phyloP scores from a whole-genome alignment of 2,113 vertebrate species.

The Barbus barbus region DNA sequence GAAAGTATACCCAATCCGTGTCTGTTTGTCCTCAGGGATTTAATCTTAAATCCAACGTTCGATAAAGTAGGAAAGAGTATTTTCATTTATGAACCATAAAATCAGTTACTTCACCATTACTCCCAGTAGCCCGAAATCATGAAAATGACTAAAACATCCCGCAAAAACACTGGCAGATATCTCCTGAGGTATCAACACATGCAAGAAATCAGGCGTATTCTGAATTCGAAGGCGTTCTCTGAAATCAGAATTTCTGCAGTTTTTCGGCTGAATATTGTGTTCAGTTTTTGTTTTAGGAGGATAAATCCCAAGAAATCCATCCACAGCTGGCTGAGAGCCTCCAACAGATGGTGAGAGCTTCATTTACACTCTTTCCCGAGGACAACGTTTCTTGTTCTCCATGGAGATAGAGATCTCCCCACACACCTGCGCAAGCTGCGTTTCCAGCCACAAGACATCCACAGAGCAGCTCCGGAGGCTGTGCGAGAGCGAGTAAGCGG shows the following conservation, averaged over 20 bases:
- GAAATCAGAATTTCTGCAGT: conserved; percentile 3
- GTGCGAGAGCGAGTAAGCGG: conserved; percentile 41
- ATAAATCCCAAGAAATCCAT: background rate
- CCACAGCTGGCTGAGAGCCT: conserved; percentile 20
- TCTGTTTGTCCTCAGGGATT: conserved; percentile 31
- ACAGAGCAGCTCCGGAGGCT: conserved; percentile 75
- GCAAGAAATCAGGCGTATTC: background rate
- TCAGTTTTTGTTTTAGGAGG: background rate
- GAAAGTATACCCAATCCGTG: conserved; percentile 32
- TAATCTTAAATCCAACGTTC: background rate
- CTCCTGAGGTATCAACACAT: background rate
- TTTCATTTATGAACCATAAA: conserved; percentile 51
- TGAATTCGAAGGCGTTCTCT: background rate
- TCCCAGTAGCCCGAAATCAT: background rate
- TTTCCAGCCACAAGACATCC: conserved; percentile 67
- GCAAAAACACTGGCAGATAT: conserved; percentile 38
- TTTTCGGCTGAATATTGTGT: background rate
- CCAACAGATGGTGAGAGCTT: background rate
- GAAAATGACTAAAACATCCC: conserved; percentile 54
- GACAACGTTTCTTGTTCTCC: background rate
- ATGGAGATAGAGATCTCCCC: conserved; percentile 10
- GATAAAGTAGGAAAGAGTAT: conserved; percentile 60
- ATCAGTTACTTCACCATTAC: background rate
- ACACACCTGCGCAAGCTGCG: conserved; percentile 54
- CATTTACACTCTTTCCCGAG: conserved; percentile 44